These are phyloP conservation scores for Dasypolia templi DNA, from an alignment of 2,888 invertebrate genomes.

Conservation along the genomic window DNA sequence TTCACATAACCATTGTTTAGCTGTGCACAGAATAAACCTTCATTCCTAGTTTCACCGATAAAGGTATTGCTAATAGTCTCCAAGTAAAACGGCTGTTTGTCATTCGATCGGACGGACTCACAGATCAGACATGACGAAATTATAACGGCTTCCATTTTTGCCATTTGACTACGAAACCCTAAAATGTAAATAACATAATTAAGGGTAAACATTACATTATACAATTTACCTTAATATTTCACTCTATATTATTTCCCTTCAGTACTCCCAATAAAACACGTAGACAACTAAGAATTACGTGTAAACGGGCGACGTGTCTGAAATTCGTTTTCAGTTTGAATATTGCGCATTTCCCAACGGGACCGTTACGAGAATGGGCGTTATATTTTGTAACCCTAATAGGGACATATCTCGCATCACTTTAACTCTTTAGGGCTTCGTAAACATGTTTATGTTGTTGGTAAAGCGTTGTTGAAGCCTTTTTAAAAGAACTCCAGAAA, in stretches of 20 bases:
- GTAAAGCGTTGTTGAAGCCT: slow-evolving; percentile 9
- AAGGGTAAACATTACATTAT: slow-evolving; percentile 5
- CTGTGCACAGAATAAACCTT: too few species aligned
- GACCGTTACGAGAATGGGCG: slow-evolving; percentile 73
- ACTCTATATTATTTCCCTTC: slow-evolving; percentile 36
- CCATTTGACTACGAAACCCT: neutral
- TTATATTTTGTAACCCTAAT: slow-evolving; percentile 77
- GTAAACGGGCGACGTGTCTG: slow-evolving; percentile 66
- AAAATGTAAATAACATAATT: slow-evolving; percentile 1
- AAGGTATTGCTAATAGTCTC: neutral
- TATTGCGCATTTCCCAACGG: slow-evolving; percentile 73
- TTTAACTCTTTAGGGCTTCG: slow-evolving; percentile 69
- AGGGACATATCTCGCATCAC: slow-evolving; percentile 70
- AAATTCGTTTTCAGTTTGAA: slow-evolving; percentile 71
- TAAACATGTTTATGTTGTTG: slow-evolving; percentile 67
- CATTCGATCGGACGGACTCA: neutral
- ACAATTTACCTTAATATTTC: slow-evolving; percentile 33
- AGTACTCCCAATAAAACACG: slow-evolving; percentile 34
- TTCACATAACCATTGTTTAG: neutral
- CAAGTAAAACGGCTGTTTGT: neutral
- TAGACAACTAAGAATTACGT: slow-evolving; percentile 68
- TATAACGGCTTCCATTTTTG: neutral
- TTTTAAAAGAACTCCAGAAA: neutral
- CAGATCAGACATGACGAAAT: neutral
- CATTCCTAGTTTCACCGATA: too few species aligned